Evolutionary conservation across 2,888 invertebrate species (phyloP).

Genomic region (Cephus runcator): DNA sequence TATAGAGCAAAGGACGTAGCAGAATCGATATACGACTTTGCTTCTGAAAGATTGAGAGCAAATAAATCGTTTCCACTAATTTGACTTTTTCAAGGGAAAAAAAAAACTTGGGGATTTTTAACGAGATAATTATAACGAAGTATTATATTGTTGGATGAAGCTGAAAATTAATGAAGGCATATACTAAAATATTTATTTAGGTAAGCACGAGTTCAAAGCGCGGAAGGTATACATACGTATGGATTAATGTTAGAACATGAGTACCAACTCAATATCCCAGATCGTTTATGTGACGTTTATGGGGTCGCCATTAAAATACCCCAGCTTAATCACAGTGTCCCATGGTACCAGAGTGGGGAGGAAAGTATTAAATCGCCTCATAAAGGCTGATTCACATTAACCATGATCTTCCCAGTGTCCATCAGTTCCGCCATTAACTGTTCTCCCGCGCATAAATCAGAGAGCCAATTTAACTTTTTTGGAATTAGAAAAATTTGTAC

Average conservation of each 20-base stretch:
- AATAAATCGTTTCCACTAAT: not conserved
- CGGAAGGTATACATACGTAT: not conserved
- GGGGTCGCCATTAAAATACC: not conserved
- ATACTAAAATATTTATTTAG: not conserved
- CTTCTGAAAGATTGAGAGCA: not conserved
- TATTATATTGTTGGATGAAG: not conserved
- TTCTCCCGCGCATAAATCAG: not conserved
- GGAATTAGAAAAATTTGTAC: not conserved
- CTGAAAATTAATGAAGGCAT: not conserved
- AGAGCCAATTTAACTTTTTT: not conserved
- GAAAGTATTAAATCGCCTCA: not conserved
- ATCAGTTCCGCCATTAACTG: not conserved
- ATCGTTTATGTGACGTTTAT: not conserved
- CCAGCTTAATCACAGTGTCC: not conserved
- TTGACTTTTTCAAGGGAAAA: not conserved
- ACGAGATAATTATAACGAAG: not conserved
- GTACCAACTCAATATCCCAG: not conserved
- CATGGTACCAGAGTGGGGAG: not conserved
- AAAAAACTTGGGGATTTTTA: not conserved
- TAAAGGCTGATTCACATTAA: not conserved
- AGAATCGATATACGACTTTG: not conserved
- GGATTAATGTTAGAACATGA: not conserved
- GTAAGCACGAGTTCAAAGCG: not conserved
- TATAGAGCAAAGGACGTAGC: not conserved
- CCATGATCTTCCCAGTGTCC: not conserved